Evolutionary conservation across 2,113 vertebrate species (phyloP).

Genomic region (Prolemur simus): DNA sequence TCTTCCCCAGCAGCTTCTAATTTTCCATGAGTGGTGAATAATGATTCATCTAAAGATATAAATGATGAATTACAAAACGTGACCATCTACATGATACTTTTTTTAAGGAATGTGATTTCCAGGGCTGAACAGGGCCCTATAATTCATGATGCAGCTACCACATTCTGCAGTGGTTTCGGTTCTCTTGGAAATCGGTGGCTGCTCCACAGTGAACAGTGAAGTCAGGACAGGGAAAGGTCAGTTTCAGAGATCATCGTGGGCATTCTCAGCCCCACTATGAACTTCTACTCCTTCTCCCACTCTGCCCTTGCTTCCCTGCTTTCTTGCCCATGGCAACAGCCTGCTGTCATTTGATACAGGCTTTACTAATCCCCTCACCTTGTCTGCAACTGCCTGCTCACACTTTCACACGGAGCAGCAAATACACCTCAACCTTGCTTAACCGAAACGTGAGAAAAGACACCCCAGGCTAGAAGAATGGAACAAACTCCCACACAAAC

Average conservation of each 20-base stretch:
- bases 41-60: background rate
- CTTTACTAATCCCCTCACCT: background rate
- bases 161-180: background rate
- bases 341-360: background rate
- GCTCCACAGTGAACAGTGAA: background rate
- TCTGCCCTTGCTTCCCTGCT: background rate
- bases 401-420: background rate
- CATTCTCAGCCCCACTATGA: background rate
- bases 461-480: background rate
- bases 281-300: no score
- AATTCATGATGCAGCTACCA: background rate
- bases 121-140: background rate
- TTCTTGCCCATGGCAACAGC: background rate
- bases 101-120: background rate
- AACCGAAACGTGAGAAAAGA: slow-evolving; percentile 5
- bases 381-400: background rate
- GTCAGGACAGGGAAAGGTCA: background rate
- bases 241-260: background rate
- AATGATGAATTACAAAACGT: background rate
- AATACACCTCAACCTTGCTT: background rate
- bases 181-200: background rate
- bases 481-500: slow-evolving; percentile 13
- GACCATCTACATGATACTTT: background rate
- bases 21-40: background rate
- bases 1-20: background rate